phyloP scores from a whole-genome alignment of 2,888 invertebrate species.

The Clunio marinus region DNA sequence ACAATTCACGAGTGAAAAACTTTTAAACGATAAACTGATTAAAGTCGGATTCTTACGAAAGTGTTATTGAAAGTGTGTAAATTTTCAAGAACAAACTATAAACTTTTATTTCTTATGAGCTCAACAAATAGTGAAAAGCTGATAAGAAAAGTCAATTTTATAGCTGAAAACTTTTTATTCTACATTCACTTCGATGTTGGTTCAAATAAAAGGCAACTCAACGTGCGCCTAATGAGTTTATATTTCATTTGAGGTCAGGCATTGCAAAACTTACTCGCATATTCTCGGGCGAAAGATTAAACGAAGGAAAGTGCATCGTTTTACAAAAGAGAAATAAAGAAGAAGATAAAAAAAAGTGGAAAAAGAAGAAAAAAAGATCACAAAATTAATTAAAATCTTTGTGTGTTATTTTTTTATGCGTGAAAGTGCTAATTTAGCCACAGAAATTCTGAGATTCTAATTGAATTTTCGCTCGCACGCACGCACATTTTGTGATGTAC shows the following conservation, averaged over 20 bases:
- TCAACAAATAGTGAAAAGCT: background rate
- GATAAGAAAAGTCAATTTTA: constrained; percentile 33
- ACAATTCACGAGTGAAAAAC: background rate
- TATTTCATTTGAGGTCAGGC: constrained; percentile 36
- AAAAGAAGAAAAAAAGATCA: background rate
- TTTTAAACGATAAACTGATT: background rate
- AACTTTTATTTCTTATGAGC: background rate
- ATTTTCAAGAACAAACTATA: constrained; percentile 14
- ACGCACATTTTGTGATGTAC: background rate
- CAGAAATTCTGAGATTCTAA: too few species aligned
- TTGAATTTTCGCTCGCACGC: background rate
- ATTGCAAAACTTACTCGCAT: too few species aligned
- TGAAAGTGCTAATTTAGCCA: background rate
- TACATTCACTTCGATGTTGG: background rate
- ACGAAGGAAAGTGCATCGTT: constrained; percentile 14
- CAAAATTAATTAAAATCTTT: too few species aligned
- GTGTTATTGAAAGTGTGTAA: background rate
- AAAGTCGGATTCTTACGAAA: background rate
- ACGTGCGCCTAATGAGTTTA: constrained; percentile 28
- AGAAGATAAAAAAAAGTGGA: background rate
- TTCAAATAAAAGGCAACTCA: constrained; percentile 22
- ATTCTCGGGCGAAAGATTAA: background rate
- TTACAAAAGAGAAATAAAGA: background rate
- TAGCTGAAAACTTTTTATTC: background rate
- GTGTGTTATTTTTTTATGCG: too few species aligned